These are phyloP conservation scores for Camponotus floridanus DNA, from an alignment of 1,140 invertebrate species.

Conservation along the genomic window DNA sequence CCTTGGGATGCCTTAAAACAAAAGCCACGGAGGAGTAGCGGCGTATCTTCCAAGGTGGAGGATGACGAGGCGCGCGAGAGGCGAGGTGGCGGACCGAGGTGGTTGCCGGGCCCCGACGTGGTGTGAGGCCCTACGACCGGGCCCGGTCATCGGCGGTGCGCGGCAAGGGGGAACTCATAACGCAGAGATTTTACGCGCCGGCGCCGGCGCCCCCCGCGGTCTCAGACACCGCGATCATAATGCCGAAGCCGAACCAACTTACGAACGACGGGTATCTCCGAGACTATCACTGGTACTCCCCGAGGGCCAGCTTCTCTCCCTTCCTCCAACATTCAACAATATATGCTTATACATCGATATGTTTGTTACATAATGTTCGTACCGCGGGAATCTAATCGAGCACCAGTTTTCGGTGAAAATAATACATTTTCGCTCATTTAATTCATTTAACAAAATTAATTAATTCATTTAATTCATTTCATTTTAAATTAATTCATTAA, in stretches of 20 bases:
- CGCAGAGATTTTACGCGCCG: slow-evolving; percentile 85
- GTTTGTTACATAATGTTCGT: slow-evolving; percentile 68
- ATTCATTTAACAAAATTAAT: background rate
- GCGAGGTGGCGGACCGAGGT: slow-evolving; percentile 66
- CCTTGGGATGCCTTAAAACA: slow-evolving; percentile 83
- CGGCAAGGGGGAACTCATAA: slow-evolving; percentile 78
- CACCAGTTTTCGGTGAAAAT: background rate
- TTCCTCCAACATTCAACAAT: slow-evolving; percentile 56
- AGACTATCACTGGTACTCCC: slow-evolving; percentile 74
- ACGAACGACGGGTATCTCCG: slow-evolving; percentile 60
- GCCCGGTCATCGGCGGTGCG: slow-evolving; percentile 33
- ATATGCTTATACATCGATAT: slow-evolving; percentile 50
- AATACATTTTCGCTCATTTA: background rate
- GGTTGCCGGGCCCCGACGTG: slow-evolving; percentile 58
- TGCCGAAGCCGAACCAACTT: slow-evolving; percentile 74
- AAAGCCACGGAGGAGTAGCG: slow-evolving; percentile 80
- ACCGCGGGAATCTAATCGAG: slow-evolving; percentile 23
- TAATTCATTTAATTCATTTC: too few relatives aligned
- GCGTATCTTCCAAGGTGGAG: slow-evolving; percentile 71
- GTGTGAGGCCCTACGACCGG: slow-evolving; percentile 62
- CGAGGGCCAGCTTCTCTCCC: slow-evolving; percentile 17
- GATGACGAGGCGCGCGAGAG: slow-evolving; percentile 53
- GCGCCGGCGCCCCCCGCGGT: slow-evolving; percentile 86
- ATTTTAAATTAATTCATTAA: too few relatives aligned
- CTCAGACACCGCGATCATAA: slow-evolving; percentile 85